Percentiles rank a stretch among this genome's conserved stretches.
Evolutionary conservation across 1,140 invertebrate species (phyloP).

Genomic region (Antheraea pernyi): DNA sequence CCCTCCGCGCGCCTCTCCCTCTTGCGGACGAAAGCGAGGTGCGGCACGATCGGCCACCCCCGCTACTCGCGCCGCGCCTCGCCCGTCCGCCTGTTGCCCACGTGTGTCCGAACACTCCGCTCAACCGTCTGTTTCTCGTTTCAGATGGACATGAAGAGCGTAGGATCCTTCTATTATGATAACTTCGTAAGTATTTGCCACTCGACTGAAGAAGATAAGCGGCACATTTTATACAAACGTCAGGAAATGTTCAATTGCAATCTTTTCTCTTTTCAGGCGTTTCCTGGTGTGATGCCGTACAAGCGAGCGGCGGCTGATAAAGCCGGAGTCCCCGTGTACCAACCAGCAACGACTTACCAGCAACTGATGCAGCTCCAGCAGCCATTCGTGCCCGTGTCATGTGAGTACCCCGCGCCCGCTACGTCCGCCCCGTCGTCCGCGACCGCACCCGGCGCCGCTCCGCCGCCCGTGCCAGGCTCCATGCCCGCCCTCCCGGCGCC

Average conservation of each 20-base stretch:
- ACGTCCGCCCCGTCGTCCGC: slow-evolving; percentile 80
- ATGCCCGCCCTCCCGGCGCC: slow-evolving; percentile 67
- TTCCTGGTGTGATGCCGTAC: slow-evolving; percentile 94
- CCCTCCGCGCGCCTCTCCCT: slow-evolving; percentile 56
- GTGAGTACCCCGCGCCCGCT: slow-evolving; percentile 91
- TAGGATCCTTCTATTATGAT: slow-evolving; percentile 95
- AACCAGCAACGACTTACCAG: slow-evolving; percentile 95
- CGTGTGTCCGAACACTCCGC: slow-evolving; percentile 41
- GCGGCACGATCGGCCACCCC: slow-evolving; percentile 44
- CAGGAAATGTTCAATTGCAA: neutral
- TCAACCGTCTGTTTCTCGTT: slow-evolving; percentile 78
- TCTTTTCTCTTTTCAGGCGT: slow-evolving; percentile 82
- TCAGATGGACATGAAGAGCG: slow-evolving; percentile 96
- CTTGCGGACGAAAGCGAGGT: slow-evolving; percentile 30
- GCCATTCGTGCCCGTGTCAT: slow-evolving; percentile 95
- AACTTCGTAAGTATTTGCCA: slow-evolving; percentile 91
- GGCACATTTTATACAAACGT: neutral
- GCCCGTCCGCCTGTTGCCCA: slow-evolving; percentile 43
- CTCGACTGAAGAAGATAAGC: neutral
- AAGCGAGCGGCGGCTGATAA: slow-evolving; percentile 97
- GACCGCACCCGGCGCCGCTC: slow-evolving; percentile 41
- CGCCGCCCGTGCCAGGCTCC: slow-evolving; percentile 36
- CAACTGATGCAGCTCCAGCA: slow-evolving; percentile 97
- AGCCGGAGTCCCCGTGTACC: slow-evolving; percentile 96
- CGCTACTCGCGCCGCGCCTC: slow-evolving; percentile 51